Evolutionary conservation across 2,888 invertebrate genomes (phyloP).

Genomic region (Sesia bembeciformis): DNA sequence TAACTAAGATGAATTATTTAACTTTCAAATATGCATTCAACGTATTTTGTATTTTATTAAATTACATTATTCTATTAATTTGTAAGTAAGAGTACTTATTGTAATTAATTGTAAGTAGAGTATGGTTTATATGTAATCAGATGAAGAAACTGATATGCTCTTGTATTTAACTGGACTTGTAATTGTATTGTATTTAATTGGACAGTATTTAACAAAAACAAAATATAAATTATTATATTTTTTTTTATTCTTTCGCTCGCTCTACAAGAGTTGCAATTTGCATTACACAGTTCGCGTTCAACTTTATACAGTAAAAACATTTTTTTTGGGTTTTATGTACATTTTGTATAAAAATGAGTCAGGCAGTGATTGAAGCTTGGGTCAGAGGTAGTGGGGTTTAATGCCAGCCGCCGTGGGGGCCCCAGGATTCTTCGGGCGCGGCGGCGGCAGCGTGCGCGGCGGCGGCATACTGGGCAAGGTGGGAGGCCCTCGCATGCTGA

Average conservation of each 20-base stretch:
- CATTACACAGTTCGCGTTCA: conserved; percentile 59
- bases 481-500: conserved; percentile 62
- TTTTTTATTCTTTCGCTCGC: conserved; percentile 62
- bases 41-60: too few species aligned
- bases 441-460: conserved; percentile 64
- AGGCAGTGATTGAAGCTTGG: conserved; percentile 37
- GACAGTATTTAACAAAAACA: conserved; percentile 11
- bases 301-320: conserved; percentile 56
- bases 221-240: conserved; percentile 38
- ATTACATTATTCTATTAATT: too few species aligned
- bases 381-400: conserved; percentile 46
- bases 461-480: conserved; percentile 54
- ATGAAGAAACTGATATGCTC: too few species aligned
- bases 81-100: too few species aligned
- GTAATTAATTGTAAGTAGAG: too few species aligned
- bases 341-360: conserved; percentile 62
- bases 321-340: conserved; percentile 44
- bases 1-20: too few species aligned
- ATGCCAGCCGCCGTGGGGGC: conserved; percentile 52
- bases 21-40: too few species aligned
- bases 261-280: conserved; percentile 57
- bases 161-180: too few species aligned
- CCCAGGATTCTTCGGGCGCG: conserved; percentile 62
- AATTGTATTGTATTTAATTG: too few species aligned
- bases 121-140: too few species aligned